Evolutionary conservation across 2,113 vertebrate genomes (phyloP), one percentile per base, ranked within the genome.

Genomic region (Rattus norvegicus): DNA sequence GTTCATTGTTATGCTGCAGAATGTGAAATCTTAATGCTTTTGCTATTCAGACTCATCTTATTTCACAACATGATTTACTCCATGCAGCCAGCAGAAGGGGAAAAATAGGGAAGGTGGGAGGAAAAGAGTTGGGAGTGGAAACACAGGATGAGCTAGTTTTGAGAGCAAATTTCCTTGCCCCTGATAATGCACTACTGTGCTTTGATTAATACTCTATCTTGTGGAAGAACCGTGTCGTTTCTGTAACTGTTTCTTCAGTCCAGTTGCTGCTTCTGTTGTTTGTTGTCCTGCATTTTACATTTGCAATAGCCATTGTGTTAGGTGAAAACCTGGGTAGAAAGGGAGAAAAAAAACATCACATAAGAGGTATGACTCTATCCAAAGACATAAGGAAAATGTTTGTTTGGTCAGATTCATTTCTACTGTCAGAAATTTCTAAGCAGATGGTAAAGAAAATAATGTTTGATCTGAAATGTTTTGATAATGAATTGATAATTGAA

Each of bases 11-110:
- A 88, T 96, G 92, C 95, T 95, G 86, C 93, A 97, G 95, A 98
- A 98, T 98, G 97, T 98, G 97, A 98, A 98, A 98, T 97, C 98
- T 94, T 94, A 98, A 98, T 97, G 97, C 56, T 98, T 97, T 97
- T 93, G 52, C 97, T 97, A 95, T 97, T 98, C 96, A 97, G 95
- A 97, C 85, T 97, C 98, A 98, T 97, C 95, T 98, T 98, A 93
- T 98, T 98, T 98, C 95, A 98, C 97, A 97, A 98, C 81, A 70
- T 94, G 96, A 97, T 97, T 98, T 98, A 98, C 95, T 96, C 36
- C 54, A 52, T 95, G 75, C 96, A 97, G 93, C 20, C 39, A 97
- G 52, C 61, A 94, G 76, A 96, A 92, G 54, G 49, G 59, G 20
- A 16, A 89, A 95, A 75, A 47, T 54, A 33, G 67, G 84, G 89